Conservation (phyloP, 2,888 invertebrate species). For the Aradus depressus region DNA sequence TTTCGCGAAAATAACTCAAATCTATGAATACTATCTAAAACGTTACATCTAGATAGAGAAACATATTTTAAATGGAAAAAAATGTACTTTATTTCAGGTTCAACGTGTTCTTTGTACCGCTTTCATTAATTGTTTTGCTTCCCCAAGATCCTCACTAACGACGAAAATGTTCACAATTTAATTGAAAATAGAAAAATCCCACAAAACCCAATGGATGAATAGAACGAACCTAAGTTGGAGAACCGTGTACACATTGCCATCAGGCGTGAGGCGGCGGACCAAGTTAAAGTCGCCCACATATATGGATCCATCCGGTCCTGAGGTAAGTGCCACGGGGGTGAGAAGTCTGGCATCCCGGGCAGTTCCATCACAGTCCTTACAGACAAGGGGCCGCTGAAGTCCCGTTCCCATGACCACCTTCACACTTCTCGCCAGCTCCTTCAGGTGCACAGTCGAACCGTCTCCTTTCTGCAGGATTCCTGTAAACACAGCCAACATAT, state of each 20-base stretch:
- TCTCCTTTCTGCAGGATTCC: conserved; percentile 94
- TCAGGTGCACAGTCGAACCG: conserved; percentile 87
- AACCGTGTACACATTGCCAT: conserved; percentile 80
- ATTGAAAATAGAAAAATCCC: background rate
- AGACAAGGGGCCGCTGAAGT: conserved; percentile 69
- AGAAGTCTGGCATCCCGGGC: conserved; percentile 77
- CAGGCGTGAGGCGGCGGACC: conserved; percentile 78
- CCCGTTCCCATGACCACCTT: conserved; percentile 89
- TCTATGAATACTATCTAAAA: no score
- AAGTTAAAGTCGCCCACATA: conserved; percentile 96
- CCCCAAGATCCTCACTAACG: no score
- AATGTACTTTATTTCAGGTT: no score
- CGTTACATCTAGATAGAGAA: no score
- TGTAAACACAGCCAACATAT: no score
- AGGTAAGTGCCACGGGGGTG: conserved; percentile 87
- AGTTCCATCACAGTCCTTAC: conserved; percentile 76
- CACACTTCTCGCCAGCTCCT: conserved; percentile 80
- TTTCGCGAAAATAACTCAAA: no score
- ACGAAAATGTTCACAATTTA: no score
- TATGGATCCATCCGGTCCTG: conserved; percentile 90
- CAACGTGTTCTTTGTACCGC: no score
- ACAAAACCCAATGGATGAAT: background rate
- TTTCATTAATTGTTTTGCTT: no score
- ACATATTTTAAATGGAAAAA: no score
- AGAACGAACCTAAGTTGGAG: conserved; percentile 63